A percentile compares a stretch with the other conserved stretches of the same genome.
These are phyloP conservation scores for Halesus radiatus DNA, from an alignment of 1,140 invertebrate species.

Conservation along the genomic window DNA sequence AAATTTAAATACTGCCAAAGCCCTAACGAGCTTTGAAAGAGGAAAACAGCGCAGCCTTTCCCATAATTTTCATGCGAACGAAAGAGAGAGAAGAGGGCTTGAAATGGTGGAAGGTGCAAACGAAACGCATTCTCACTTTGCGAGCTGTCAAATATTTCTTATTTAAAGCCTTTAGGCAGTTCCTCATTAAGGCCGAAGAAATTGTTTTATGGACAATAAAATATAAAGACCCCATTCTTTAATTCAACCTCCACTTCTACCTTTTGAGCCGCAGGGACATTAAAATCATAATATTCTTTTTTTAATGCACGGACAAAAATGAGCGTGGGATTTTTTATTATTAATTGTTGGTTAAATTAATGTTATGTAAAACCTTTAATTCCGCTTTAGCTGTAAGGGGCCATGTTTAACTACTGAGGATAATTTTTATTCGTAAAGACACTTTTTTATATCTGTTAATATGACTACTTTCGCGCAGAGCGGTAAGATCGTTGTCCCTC, in stretches of 20 bases:
- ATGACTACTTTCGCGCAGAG: background rate
- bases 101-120: constrained; percentile 25
- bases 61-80: background rate
- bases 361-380: no score
- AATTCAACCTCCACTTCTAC: background rate
- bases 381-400: no score
- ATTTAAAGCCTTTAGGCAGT: constrained; percentile 39
- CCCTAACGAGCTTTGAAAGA: constrained; percentile 33
- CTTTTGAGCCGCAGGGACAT: background rate
- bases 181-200: constrained; percentile 37
- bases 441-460: no score
- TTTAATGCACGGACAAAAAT: constrained; percentile 27
- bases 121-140: constrained; percentile 37
- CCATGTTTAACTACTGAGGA: no score
- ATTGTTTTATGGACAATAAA: constrained; percentile 42
- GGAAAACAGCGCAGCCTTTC: background rate
- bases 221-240: constrained; percentile 27
- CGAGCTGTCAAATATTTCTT: constrained; percentile 42
- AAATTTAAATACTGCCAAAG: constrained; percentile 23
- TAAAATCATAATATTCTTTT: constrained; percentile 13
- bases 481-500: no score
- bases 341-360: constrained; percentile 23
- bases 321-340: constrained; percentile 28
- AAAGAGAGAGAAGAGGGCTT: background rate
- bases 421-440: no score